These are phyloP conservation scores for Crotalus tigris DNA, from an alignment of 2,113 vertebrate genomes.

Conservation along the genomic window DNA sequence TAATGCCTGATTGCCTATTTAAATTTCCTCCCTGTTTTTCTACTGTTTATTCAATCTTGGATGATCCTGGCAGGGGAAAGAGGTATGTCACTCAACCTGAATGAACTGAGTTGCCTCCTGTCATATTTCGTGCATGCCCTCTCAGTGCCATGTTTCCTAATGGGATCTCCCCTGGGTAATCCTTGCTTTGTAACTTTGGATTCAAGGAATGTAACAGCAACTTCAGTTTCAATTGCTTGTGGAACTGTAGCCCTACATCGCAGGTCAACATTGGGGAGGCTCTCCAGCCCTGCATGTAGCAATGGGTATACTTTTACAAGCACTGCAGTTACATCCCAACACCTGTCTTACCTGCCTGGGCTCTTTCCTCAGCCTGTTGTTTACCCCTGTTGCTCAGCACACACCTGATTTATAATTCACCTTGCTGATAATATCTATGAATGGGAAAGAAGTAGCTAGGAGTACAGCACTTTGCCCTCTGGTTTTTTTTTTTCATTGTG, in stretches of 20 bases:
- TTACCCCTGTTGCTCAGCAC: slow-evolving; percentile 73
- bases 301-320: slow-evolving; percentile 69
- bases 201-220: slow-evolving; percentile 78
- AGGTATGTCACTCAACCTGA: slow-evolving; percentile 90
- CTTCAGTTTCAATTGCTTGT: slow-evolving; percentile 78
- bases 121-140: slow-evolving; percentile 88
- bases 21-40: slow-evolving; percentile 92
- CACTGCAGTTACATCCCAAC: slow-evolving; percentile 77
- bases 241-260: slow-evolving; percentile 69
- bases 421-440: slow-evolving; percentile 55
- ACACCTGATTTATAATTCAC: slow-evolving; percentile 55
- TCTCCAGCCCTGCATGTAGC: slow-evolving; percentile 76
- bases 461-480: slow-evolving; percentile 66
- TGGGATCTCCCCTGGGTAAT: slow-evolving; percentile 70
- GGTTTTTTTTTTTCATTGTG: slow-evolving; percentile 65
- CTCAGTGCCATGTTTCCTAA: slow-evolving; percentile 77
- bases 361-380: slow-evolving; percentile 73
- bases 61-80: slow-evolving; percentile 94
- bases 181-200: slow-evolving; percentile 75
- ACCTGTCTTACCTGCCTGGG: slow-evolving; percentile 73
- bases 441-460: slow-evolving; percentile 58
- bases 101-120: slow-evolving; percentile 76
- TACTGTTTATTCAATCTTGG: slow-evolving; percentile 85
- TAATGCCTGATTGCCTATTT: slow-evolving; percentile 83
- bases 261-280: slow-evolving; percentile 68